Percentiles rank a stretch among this genome's conserved stretches.
Evolutionary conservation across 2,797 vertebrate species (phyloP).

Genomic region (Staurois parvus): DNA sequence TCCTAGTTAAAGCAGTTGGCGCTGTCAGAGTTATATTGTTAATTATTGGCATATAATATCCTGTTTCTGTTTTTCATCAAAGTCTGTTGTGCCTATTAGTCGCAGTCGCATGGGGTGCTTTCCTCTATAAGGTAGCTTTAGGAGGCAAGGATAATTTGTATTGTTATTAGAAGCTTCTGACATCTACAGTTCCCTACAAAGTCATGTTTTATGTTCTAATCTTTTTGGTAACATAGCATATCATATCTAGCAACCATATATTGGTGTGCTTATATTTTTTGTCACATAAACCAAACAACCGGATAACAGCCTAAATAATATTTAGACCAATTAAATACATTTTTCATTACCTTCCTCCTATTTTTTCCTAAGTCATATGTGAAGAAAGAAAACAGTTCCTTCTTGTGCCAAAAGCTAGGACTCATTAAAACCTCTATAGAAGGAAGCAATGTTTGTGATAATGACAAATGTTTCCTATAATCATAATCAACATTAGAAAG

Average conservation of each 20-base stretch:
- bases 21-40: not conserved
- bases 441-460: slow-evolving; percentile 13
- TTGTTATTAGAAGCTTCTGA: not conserved
- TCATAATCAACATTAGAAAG: slow-evolving; percentile 57
- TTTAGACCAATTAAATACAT: not conserved
- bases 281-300: not conserved
- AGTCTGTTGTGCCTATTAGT: not conserved
- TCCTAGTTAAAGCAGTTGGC: no score
- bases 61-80: not conserved
- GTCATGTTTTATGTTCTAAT: no score
- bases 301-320: not conserved
- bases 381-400: not conserved
- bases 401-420: not conserved
- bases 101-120: not conserved
- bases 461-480: slow-evolving; percentile 37
- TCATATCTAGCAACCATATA: not conserved
- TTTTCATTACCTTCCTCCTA: not conserved
- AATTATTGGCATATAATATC: not conserved
- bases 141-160: not conserved
- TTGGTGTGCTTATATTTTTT: not conserved
- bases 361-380: not conserved
- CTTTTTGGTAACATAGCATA: no score
- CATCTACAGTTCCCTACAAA: not conserved
- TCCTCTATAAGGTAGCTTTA: not conserved
- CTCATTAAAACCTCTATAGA: slow-evolving; percentile 19